Conservation (phyloP, 2,888 invertebrate species). For the Eupithecia exiguata region DNA sequence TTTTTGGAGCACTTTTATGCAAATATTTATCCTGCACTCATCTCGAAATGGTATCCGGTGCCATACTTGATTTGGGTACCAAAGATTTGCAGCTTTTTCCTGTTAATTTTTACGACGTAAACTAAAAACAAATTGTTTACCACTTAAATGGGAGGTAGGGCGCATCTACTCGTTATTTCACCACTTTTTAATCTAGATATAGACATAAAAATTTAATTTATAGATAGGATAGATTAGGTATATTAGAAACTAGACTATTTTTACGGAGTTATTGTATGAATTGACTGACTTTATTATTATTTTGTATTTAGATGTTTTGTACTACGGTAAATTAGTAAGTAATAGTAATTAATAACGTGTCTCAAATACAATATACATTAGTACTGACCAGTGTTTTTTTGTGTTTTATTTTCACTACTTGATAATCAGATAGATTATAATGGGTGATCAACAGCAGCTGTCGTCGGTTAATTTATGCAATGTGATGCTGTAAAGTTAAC, state of each 20-base stretch:
- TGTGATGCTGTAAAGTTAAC: too few species aligned
- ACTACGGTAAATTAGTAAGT: constrained; percentile 4
- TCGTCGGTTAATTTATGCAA: background rate
- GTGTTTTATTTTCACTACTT: background rate
- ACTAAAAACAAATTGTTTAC: background rate
- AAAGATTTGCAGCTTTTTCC: background rate
- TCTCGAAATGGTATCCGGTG: constrained; percentile 43
- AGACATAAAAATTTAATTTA: background rate
- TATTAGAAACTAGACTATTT: background rate
- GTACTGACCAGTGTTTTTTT: background rate
- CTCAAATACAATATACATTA: background rate
- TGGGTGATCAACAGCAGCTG: background rate
- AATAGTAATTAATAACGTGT: constrained; percentile 4
- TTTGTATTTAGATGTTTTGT: constrained; percentile 10
- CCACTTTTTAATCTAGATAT: background rate
- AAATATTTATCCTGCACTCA: background rate
- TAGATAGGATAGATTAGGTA: background rate
- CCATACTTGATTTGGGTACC: constrained; percentile 43
- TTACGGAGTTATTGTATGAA: constrained; percentile 47
- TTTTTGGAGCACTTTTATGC: background rate
- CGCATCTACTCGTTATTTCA: background rate
- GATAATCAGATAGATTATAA: background rate
- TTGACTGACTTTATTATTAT: constrained; percentile 50
- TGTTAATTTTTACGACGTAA: background rate
- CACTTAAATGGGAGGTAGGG: background rate